These are phyloP conservation scores for Podarcis cretensis DNA, from an alignment of 2,113 vertebrate species.

Conservation along the genomic window DNA sequence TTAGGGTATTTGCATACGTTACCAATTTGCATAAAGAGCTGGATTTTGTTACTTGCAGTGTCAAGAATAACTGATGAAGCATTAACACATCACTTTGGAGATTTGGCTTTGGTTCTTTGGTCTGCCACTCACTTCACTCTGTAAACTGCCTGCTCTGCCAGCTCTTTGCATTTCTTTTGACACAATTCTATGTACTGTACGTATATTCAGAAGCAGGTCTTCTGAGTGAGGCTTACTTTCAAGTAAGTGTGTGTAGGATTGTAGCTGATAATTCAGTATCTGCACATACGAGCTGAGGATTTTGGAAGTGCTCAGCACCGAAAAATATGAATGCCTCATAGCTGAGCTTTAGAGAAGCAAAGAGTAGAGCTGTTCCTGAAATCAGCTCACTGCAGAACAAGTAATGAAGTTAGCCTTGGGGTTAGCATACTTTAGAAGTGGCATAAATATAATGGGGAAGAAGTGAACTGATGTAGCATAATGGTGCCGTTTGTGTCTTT, in stretches of 20 bases:
- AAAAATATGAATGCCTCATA: neutral
- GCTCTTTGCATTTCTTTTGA: neutral
- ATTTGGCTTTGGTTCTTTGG: neutral
- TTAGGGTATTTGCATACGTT: neutral
- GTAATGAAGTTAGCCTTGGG: neutral
- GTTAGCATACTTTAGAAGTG: neutral
- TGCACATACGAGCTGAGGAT: neutral
- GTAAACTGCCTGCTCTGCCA: neutral
- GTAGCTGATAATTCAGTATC: neutral
- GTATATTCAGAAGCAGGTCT: neutral
- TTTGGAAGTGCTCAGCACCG: neutral
- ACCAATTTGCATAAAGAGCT: neutral
- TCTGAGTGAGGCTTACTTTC: neutral
- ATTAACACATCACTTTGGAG: neutral
- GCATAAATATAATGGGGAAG: neutral
- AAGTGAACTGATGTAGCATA: neutral
- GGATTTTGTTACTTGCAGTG: neutral
- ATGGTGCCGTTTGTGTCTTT: neutral
- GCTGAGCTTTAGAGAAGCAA: neutral
- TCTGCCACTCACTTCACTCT: neutral
- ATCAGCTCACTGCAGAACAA: neutral
- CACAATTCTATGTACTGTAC: neutral
- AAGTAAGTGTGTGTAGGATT: neutral
- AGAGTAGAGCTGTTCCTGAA: neutral
- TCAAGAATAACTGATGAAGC: neutral